Evolutionary conservation across 2,113 vertebrate species (phyloP).

Genomic region (Panthera uncia): DNA sequence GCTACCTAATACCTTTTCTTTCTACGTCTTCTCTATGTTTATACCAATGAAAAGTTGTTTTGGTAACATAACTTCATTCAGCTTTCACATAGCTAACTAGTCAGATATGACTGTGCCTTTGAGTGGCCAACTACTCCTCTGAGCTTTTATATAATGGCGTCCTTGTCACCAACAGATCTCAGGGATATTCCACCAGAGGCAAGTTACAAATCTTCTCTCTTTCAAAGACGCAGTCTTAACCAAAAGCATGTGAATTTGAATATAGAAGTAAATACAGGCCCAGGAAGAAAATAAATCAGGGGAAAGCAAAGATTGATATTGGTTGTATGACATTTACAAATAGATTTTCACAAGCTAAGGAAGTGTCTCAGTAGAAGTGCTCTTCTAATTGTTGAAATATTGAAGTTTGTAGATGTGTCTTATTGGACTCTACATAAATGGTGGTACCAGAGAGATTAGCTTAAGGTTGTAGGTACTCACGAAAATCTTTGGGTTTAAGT

Average conservation of each 20-base stretch:
- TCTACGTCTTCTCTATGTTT: background rate
- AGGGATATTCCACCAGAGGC: background rate
- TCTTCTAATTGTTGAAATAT: background rate
- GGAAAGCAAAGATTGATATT: background rate
- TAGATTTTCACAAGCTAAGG: background rate
- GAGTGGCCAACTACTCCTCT: background rate
- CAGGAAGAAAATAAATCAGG: background rate
- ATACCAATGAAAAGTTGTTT: background rate
- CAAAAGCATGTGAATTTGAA: background rate
- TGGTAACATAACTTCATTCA: background rate
- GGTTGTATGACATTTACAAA: background rate
- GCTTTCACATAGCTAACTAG: background rate
- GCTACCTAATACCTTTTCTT: background rate
- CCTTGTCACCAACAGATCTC: background rate
- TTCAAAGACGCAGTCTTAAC: background rate
- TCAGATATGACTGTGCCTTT: background rate
- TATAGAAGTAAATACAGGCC: background rate
- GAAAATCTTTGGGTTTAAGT: background rate
- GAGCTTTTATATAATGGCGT: background rate
- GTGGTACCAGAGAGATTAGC: background rate
- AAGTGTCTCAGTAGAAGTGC: background rate
- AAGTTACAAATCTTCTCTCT: background rate
- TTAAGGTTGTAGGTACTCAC: background rate
- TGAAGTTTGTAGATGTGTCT: background rate
- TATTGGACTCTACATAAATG: background rate